Percentiles rank a stretch among this genome's conserved stretches.
Evolutionary conservation across 2,888 invertebrate species (phyloP).

Genomic region (Melanargia galathea): DNA sequence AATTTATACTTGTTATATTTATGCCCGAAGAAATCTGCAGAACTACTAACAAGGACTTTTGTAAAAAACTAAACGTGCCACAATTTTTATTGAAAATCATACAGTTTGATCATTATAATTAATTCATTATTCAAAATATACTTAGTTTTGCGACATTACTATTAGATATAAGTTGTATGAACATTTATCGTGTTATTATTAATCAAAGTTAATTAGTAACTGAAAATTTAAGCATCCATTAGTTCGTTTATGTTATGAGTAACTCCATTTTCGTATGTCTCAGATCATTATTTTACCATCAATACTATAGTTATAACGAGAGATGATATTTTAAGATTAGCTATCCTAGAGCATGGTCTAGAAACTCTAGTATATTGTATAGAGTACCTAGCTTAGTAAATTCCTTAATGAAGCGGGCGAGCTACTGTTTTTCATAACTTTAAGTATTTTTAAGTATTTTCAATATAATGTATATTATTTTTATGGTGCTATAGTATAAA

Average conservation of each 20-base stretch:
- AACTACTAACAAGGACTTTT: too few species aligned
- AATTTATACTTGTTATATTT: too few species aligned
- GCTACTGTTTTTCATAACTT: constrained; percentile 50
- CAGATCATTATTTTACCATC: constrained; percentile 14
- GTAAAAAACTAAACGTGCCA: too few species aligned
- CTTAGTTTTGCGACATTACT: background rate
- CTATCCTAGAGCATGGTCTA: constrained; percentile 42
- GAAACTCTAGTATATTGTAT: constrained; percentile 39
- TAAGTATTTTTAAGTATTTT: constrained; percentile 26
- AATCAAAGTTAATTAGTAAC: background rate
- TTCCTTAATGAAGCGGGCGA: constrained; percentile 62
- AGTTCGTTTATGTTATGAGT: constrained; percentile 10
- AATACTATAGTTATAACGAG: constrained; percentile 16
- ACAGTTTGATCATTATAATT: background rate
- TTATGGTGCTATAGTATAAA: too few species aligned
- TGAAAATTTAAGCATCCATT: constrained; percentile 4
- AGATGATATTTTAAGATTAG: constrained; percentile 27
- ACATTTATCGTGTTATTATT: background rate
- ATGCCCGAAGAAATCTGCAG: too few species aligned
- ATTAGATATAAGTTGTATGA: background rate
- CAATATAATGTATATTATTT: too few species aligned
- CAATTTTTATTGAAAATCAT: too few species aligned
- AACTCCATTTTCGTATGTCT: constrained; percentile 13
- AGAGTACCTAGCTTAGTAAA: constrained; percentile 61
- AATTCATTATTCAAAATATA: background rate